These are phyloP conservation scores for Abramis brama DNA, from an alignment of 2,113 vertebrate species.

Conservation along the genomic window DNA sequence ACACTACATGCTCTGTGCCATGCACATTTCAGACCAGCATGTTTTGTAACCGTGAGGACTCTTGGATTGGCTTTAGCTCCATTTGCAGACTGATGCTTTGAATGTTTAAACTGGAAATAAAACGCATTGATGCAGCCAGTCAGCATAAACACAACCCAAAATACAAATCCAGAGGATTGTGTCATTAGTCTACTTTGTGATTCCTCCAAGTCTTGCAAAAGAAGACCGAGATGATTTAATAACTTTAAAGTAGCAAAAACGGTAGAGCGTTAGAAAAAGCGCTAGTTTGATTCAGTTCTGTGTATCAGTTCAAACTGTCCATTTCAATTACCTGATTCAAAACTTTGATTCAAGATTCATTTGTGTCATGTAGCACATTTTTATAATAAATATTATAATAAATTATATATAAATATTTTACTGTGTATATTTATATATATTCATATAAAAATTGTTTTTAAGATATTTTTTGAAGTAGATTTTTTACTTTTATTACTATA, in stretches of 20 bases:
- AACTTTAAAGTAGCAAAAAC: background rate
- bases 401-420: no score
- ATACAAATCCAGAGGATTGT: slow-evolving; percentile 3
- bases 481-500: no score
- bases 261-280: background rate
- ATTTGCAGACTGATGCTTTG: background rate
- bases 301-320: background rate
- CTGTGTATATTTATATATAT: no score
- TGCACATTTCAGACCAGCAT: slow-evolving; percentile 27
- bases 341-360: background rate
- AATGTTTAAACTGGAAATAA: slow-evolving; percentile 23
- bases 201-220: background rate
- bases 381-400: background rate
- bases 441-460: no score
- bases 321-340: background rate
- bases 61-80: slow-evolving; percentile 1
- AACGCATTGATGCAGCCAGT: background rate
- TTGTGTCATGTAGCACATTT: background rate
- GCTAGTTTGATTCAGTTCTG: background rate
- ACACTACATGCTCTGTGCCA: slow-evolving; percentile 36
- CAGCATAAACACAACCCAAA: background rate
- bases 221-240: background rate
- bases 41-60: slow-evolving; percentile 15
- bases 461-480: no score
- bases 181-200: background rate